A percentile compares a stretch with the other conserved stretches of the same genome.
Conservation (phyloP, 2,888 invertebrate species). For the Microctonus brassicae region DNA sequence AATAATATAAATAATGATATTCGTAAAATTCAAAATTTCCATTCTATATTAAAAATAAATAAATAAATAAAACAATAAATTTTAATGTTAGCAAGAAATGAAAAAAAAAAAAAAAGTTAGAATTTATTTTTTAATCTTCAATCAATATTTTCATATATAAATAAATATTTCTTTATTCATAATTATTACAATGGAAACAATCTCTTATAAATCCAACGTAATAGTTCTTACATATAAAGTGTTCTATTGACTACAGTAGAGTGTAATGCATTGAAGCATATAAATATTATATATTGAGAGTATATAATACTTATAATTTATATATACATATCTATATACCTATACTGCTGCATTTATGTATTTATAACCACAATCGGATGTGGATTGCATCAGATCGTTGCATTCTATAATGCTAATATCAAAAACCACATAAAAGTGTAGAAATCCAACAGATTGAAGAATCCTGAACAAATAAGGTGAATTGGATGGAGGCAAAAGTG, state of each 20-base stretch:
- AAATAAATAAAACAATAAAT: no score
- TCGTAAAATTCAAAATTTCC: no score
- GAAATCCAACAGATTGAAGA: slow-evolving; percentile 54
- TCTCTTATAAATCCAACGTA: background rate
- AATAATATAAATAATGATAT: no score
- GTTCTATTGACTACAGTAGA: slow-evolving; percentile 27
- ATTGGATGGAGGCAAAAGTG: slow-evolving; percentile 39
- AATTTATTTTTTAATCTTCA: background rate
- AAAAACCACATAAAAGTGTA: slow-evolving; percentile 56
- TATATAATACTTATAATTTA: no score
- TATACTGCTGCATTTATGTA: slow-evolving; percentile 36
- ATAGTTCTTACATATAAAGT: slow-evolving; percentile 1
- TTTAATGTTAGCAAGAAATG: no score
- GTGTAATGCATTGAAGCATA: background rate
- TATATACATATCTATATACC: no score
- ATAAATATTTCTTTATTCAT: background rate
- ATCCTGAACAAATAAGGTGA: slow-evolving; percentile 48
- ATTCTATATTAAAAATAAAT: no score
- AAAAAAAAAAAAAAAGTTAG: no score
- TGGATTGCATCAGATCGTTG: slow-evolving; percentile 30
- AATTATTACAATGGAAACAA: slow-evolving; percentile 5
- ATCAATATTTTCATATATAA: background rate
- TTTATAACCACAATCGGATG: slow-evolving; percentile 43
- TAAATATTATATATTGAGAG: no score
- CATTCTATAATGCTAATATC: slow-evolving; percentile 55